Conservation (phyloP, 2,797 vertebrate genomes). For the Sebastes steindachneri region DNA sequence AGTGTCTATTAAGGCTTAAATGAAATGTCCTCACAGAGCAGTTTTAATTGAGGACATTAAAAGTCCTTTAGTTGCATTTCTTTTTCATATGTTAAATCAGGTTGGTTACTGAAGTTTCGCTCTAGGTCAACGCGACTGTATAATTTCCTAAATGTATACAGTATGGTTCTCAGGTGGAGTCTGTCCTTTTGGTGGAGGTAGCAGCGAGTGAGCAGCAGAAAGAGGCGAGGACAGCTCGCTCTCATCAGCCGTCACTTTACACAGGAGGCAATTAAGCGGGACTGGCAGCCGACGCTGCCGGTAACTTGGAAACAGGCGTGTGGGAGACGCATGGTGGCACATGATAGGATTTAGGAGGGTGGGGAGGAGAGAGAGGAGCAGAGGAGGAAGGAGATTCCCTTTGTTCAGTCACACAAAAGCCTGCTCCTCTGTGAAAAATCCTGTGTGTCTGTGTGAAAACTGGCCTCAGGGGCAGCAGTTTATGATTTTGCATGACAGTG, state of each 20-base stretch:
- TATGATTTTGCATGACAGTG: slow-evolving; percentile 49
- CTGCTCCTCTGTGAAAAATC: slow-evolving; percentile 50
- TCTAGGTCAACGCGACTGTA: slow-evolving; percentile 16
- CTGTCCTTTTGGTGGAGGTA: slow-evolving; percentile 16
- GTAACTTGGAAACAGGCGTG: slow-evolving; percentile 84
- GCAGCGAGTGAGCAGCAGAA: slow-evolving; percentile 32
- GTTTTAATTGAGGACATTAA: slow-evolving; percentile 23
- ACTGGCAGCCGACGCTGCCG: slow-evolving; percentile 70
- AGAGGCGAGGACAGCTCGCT: slow-evolving; percentile 50
- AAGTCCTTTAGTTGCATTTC: slow-evolving; percentile 19
- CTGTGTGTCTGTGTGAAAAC: slow-evolving; percentile 45
- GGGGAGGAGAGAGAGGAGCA: slow-evolving; percentile 10
- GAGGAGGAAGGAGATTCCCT: slow-evolving; percentile 73
- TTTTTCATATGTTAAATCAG: slow-evolving; percentile 1
- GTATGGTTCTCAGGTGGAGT: slow-evolving; percentile 45
- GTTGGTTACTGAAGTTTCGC: slow-evolving; percentile 55
- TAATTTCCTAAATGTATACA: slow-evolving; percentile 37
- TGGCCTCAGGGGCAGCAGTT: slow-evolving; percentile 52
- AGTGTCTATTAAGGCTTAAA: slow-evolving; percentile 8
- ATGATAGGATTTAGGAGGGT: slow-evolving; percentile 60
- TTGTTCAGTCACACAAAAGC: slow-evolving; percentile 73
- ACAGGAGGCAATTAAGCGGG: slow-evolving; percentile 75
- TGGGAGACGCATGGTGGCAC: slow-evolving; percentile 71
- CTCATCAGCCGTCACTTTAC: slow-evolving; percentile 66
- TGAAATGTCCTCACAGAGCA: slow-evolving; percentile 4